Evolutionary conservation across 2,797 vertebrate genomes (phyloP).

Genomic region (Notamacropus eugenii): DNA sequence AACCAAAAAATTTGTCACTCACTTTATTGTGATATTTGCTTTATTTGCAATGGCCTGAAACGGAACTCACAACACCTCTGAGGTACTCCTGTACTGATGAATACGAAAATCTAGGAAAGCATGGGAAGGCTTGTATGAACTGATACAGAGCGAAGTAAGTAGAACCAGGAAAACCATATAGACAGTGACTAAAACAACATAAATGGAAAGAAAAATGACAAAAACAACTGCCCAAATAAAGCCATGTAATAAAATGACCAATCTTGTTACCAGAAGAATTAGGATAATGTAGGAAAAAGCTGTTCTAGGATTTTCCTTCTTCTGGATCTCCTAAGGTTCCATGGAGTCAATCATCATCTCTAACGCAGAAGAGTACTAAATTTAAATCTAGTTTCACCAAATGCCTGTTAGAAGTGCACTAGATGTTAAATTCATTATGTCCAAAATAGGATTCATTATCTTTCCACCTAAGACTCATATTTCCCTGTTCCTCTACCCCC

Average conservation of each 20-base stretch:
- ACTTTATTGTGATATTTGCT: neutral
- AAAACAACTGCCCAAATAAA: neutral
- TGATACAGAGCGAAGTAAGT: neutral
- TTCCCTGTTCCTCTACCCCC: neutral
- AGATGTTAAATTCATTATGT: neutral
- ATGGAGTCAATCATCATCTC: neutral
- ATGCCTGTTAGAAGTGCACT: neutral
- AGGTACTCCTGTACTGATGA: neutral
- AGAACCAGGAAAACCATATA: neutral
- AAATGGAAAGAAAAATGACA: neutral
- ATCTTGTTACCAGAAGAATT: too few species aligned
- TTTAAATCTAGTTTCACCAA: neutral
- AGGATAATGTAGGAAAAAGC: neutral
- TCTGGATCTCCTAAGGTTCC: neutral
- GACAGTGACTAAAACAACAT: neutral
- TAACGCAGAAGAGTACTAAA: neutral
- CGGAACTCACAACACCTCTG: too few species aligned
- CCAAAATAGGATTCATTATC: neutral
- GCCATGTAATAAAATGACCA: neutral
- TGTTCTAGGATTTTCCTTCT: neutral
- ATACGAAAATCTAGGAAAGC: neutral
- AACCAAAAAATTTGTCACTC: neutral
- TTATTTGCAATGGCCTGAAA: neutral
- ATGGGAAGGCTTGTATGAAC: neutral
- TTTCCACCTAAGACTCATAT: neutral